These are phyloP conservation scores for Brachionus rotundiformis DNA, from an alignment of 1,140 invertebrate species.

Conservation along the genomic window DNA sequence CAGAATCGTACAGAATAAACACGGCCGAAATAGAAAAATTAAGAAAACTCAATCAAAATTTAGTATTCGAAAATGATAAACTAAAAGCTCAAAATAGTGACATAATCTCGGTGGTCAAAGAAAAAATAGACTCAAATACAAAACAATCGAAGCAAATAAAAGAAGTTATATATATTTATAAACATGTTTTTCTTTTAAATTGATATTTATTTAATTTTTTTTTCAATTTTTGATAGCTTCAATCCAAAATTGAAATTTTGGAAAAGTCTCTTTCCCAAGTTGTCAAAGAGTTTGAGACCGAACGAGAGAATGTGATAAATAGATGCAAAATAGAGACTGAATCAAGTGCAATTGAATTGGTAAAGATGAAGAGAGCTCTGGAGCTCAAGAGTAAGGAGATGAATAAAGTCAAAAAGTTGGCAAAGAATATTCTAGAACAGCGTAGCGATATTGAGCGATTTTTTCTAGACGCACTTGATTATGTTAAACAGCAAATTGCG, in stretches of 20 bases:
- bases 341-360: conserved; percentile 59
- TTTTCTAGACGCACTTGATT: conserved; percentile 61
- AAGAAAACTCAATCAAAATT: conserved; percentile 55
- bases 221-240: conserved; percentile 54
- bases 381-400: conserved; percentile 64
- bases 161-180: conserved; percentile 60
- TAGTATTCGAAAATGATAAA: conserved; percentile 57
- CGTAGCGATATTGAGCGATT: conserved; percentile 64
- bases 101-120: conserved; percentile 59
- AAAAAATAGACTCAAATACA: conserved; percentile 59
- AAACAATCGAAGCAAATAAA: conserved; percentile 59
- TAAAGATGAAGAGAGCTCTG: conserved; percentile 61
- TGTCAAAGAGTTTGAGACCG: conserved; percentile 61
- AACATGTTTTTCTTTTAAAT: not conserved
- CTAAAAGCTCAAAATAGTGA: conserved; percentile 59
- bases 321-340: conserved; percentile 58
- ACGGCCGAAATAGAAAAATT: conserved; percentile 56
- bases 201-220: not conserved
- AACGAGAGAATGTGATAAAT: conserved; percentile 55
- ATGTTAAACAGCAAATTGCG: conserved; percentile 61
- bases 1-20: conserved; percentile 61
- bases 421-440: conserved; percentile 63
- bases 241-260: conserved; percentile 59
- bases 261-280: conserved; percentile 62
- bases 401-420: conserved; percentile 63